Evolutionary conservation across 2,113 vertebrate genomes (phyloP), one percentile per base, ranked within the genome.

Genomic region (Maccullochella peelii): DNA sequence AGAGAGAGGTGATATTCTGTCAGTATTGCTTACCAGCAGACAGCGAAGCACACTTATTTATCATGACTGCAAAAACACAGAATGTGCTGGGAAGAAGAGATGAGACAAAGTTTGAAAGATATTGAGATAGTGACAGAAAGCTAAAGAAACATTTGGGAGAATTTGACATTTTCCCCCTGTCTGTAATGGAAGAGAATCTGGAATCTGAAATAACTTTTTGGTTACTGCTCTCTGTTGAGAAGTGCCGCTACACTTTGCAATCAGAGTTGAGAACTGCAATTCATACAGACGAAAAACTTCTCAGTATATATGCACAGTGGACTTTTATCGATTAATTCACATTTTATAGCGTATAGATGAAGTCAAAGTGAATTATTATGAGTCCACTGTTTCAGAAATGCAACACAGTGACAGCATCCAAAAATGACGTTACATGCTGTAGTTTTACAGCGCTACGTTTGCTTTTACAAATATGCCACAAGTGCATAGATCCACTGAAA

Each of bases 21-120:
- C 38, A 62, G 75, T 20, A 6, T 40, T 38, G 20, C 38, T 73
- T 36, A 66, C 44, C 77, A 42, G 80, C 76, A 61, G 54, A 72
- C 63, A 8, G 63, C 55, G 5, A 57, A 36, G 30, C 30, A 15
- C 68, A 57, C 59, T 57, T 62, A 54, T 75, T 61, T 30, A 27
- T 76, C 33, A 8, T 71, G 33, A 61, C 6, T 16, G 59, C 49
- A 36, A 59, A 78, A 76, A 58, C 38, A 33, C 18, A 54, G 21
- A 23, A 11, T 21, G 52, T 49, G 16, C 36, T 12, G 18, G 16
- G 30, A 42, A 15, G 40, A 73, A n/a, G 40, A 55, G 40, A 27
- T 14, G 42, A 67, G n/a, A 40, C 6, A 9, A 10, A 12, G 59
- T 40, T 10, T 68, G 69, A 54, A 38, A 67, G n/a, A 52, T 36